Evolutionary conservation across 2,888 invertebrate genomes (phyloP), one percentile per base, ranked within the genome.

Genomic region (Caenorhabditis imperialis): DNA sequence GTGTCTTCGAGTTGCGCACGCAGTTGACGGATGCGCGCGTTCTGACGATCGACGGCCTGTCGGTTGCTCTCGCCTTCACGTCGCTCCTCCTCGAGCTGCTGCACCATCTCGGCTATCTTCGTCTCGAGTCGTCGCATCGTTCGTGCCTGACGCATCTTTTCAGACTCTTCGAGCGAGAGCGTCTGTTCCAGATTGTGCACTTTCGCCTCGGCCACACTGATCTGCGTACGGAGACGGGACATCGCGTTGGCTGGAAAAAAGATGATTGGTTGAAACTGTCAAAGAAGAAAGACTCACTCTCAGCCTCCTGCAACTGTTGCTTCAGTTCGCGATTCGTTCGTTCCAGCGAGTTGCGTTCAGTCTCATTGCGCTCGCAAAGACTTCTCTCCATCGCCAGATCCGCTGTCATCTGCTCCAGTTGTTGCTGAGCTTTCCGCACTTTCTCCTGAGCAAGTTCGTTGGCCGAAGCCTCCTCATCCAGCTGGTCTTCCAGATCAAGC

Each of bases 391-490:
- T 57, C 8, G 81, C 73, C 53, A 84, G 53, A 20, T 84, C 84
- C 1, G 71, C 77, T 0, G 84, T 84, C 53, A 84, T 58, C 63
- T 82, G 81, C 54, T 84, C 84, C 38, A 81, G 70, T 78, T 88
- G 87, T 38, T 67, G 58, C 90, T 93, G 93, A 75, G 93, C 92
- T 89, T 97, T 97, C 84, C 96, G 92, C 60, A 93, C 92, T 81
- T 95, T 93, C 77, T 91, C 91, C 88, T 93, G 92, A 75, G 94
- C 91, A 75, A 95, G 92, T 90, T 98, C 97, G 62, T 92, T 93
- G 89, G 94, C 95, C 77, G 93, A 53, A 90, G 96, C 95, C 89
- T 97, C 97, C 88, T 98, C 98, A 84, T 98, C 98, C 20, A 98
- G 90, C 88, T 97, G 96, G 86, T 98, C 97, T 88, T 98, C 97